Evolutionary conservation across 2,888 invertebrate genomes (phyloP).

Genomic region (Cantharis lateralis): DNA sequence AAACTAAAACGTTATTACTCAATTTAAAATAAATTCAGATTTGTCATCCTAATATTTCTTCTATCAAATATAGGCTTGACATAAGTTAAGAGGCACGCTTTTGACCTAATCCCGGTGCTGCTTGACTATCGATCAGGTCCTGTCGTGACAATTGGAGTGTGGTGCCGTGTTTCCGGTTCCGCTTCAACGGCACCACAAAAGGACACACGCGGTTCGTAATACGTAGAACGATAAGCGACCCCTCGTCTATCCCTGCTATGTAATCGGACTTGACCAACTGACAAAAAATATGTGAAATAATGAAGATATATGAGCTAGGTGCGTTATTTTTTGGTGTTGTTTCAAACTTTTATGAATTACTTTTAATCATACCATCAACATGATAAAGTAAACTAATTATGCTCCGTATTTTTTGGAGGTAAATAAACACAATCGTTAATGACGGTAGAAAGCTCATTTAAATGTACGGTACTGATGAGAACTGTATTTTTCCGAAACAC

Average conservation of each 20-base stretch:
- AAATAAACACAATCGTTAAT: not conserved
- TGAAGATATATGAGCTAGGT: conserved; percentile 14
- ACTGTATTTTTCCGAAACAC: too few species aligned
- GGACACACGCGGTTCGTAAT: conserved; percentile 25
- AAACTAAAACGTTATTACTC: not conserved
- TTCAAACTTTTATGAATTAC: not conserved
- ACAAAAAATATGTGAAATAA: conserved; percentile 18
- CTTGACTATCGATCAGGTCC: conserved; percentile 20
- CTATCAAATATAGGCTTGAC: not conserved
- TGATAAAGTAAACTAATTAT: not conserved
- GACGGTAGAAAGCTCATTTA: not conserved
- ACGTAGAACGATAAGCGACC: conserved; percentile 23
- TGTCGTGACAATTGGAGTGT: conserved; percentile 27
- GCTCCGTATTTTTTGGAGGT: not conserved
- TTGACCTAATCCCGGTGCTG: conserved; percentile 16
- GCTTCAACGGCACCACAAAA: conserved; percentile 23
- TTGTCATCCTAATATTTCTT: not conserved
- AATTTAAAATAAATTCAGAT: not conserved
- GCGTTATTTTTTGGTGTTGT: conserved; percentile 2
- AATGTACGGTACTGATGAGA: not conserved
- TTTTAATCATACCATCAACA: not conserved
- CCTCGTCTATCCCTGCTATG: conserved; percentile 14
- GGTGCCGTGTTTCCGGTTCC: conserved; percentile 26
- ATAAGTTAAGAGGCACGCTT: conserved; percentile 4
- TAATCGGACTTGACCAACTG: conserved; percentile 19